phyloP scores from a whole-genome alignment of 2,797 vertebrate genomes.

The Lepilemur ruficaudatus region DNA sequence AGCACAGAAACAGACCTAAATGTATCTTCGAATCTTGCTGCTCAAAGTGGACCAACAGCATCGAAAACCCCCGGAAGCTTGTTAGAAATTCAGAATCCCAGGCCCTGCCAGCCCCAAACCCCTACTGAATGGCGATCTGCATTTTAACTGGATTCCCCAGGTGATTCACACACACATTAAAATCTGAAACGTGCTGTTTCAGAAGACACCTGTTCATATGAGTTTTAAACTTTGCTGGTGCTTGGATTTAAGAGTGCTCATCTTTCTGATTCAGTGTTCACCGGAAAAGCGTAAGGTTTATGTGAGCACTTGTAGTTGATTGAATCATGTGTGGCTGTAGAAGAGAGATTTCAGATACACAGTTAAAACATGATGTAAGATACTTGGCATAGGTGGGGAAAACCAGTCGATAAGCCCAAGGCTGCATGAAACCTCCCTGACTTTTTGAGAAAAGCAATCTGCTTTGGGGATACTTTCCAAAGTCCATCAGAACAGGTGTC shows the following conservation, averaged over 20 bases:
- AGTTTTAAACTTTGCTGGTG: background rate
- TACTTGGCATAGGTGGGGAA: background rate
- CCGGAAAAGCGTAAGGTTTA: background rate
- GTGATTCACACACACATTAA: background rate
- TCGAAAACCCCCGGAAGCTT: background rate
- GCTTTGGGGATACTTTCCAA: background rate
- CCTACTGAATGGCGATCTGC: background rate
- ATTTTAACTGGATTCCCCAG: background rate
- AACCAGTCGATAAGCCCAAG: background rate
- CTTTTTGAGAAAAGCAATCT: background rate
- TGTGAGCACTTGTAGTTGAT: background rate
- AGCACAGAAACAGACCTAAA: background rate
- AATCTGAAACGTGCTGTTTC: background rate
- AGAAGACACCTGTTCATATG: background rate
- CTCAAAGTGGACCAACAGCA: background rate
- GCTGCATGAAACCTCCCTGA: background rate
- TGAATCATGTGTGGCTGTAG: background rate
- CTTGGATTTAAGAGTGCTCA: background rate
- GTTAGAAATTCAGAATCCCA: background rate
- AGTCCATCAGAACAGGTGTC: background rate
- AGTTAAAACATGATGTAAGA: background rate
- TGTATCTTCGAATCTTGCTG: fast-evolving
- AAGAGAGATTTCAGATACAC: background rate
- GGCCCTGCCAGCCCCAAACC: background rate
- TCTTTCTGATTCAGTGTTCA: background rate